These are phyloP conservation scores for Neomonachus schauinslandi DNA, from an alignment of 2,113 vertebrate species.

Conservation along the genomic window DNA sequence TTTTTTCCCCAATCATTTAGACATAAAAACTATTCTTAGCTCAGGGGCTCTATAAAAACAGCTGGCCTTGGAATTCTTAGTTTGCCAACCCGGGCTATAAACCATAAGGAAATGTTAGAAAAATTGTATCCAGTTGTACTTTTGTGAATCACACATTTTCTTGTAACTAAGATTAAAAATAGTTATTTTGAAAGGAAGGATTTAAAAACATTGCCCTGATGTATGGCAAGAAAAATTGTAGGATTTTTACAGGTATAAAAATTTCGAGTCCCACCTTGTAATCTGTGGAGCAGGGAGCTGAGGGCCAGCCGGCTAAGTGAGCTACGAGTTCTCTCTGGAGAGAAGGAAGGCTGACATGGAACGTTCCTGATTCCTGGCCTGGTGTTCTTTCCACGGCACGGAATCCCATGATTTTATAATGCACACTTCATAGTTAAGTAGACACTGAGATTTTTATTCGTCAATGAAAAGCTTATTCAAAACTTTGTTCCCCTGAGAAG, in stretches of 20 bases:
- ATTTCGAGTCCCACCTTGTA: background rate
- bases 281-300: background rate
- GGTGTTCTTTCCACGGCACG: background rate
- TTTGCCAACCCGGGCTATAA: background rate
- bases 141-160: background rate
- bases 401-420: conserved; percentile 13
- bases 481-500: conserved; percentile 74
- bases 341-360: background rate
- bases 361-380: background rate
- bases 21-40: background rate
- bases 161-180: background rate
- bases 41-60: background rate
- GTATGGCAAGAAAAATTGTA: background rate
- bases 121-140: background rate
- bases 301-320: rapidly evolving
- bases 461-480: conserved; percentile 77
- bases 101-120: background rate
- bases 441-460: conserved; percentile 74
- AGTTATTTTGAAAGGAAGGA: background rate
- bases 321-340: background rate
- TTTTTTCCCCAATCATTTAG: background rate
- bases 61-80: background rate
- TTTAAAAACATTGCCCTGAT: background rate
- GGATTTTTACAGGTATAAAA: background rate
- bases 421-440: conserved; percentile 51